Evolutionary conservation across 2,888 invertebrate genomes (phyloP), one percentile per base, ranked within the genome.

Genomic region (Hydrotaea diabolus): DNA sequence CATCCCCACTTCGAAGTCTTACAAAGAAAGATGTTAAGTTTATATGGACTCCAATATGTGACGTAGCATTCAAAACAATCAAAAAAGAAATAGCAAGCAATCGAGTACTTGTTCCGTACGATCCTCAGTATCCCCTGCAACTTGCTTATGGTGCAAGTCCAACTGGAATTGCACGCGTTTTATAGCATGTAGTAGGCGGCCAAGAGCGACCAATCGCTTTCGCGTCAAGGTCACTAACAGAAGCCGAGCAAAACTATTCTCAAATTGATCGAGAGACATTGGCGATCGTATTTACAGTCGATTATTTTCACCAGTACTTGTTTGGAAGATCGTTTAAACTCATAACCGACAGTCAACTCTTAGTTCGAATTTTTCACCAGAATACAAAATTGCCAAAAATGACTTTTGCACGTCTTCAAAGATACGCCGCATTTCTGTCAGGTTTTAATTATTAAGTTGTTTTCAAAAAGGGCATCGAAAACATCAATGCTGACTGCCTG

Each of bases 71-170:
- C 46, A n/a, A 66, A 7, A 69, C 15, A 23, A 8, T 86, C 3
- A 79, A 83, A 77, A 31, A 15, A 11, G 73, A 82, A 82, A 82
- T 79, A 4, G 77, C 71, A 0, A 77, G 77, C 53, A 77, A 80
- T 36, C 21, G 81, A 0, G 31, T 79, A 8, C 53, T 85, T 13
- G 78, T 80, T 21, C 84, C 85, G 1, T 86, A 73, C 57, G 75
- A 86, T 49, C 85, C 84, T 0, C 9, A 71, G 8, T 26, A 80
- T 39, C 11, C 31, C 5, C 5, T 80, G 11, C 64, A 73, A 15
- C 49, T 85, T 11, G 82, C 85, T 11, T 76, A 53, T 69, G 77
- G 69, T 69, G 76, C 64, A 46, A 59, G 46, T 62, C 74, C 74
- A 15, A 74, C 31, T 3, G 39, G 39, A 11, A 39, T 39, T 53